Evolutionary conservation across 2,888 invertebrate genomes (phyloP), one percentile per base, ranked within the genome.

Genomic region (Ichneumoninae sp.): DNA sequence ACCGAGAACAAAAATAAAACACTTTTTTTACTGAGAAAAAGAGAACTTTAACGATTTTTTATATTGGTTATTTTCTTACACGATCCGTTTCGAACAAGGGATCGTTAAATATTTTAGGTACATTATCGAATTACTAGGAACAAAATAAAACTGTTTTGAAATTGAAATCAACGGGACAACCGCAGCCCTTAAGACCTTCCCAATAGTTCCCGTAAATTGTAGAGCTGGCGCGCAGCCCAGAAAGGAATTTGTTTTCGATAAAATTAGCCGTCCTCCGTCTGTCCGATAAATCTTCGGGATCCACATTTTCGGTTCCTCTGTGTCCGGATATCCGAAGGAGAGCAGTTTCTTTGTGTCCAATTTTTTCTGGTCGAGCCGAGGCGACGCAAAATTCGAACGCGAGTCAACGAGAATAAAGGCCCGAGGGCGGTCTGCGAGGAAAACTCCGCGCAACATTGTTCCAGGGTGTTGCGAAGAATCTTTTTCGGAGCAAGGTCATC

Each of bases 401-500:
- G 76, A 69, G 57, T 13, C 10, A 26, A 1, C 47, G 52, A 54
- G 71, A 79, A 71, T 33, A 47, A 60, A 71, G 74, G 66, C n/a
- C 65, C 65, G 36, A 7, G 71, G 69, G 68, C 44, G 69, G 73
- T 77, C 33, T n/a, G 54, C 57, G 33, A 65, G 68, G 8, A 50
- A 52, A 68, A 54, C 30, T 77, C 69, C 33, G 69, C 44, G 22
- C 33, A 26, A 78, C 57, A 60, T 74, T 57, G 75, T 77, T 77
- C 68, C 69, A 60, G 83, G 83, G 88, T 90, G 90, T 16, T 89
- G 91, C 87, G 86, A 90, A 91, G 91, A 91, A 83, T 87, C 88
- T 91, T 93, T 92, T 92, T 87, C 88, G 79, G 92, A 89, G 90
- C 92, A 91, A 93, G 93, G 93, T 83, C 85, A 63, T 91, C 91